phyloP scores from a whole-genome alignment of 1,140 invertebrate genomes.

The Hetaerina americana region DNA sequence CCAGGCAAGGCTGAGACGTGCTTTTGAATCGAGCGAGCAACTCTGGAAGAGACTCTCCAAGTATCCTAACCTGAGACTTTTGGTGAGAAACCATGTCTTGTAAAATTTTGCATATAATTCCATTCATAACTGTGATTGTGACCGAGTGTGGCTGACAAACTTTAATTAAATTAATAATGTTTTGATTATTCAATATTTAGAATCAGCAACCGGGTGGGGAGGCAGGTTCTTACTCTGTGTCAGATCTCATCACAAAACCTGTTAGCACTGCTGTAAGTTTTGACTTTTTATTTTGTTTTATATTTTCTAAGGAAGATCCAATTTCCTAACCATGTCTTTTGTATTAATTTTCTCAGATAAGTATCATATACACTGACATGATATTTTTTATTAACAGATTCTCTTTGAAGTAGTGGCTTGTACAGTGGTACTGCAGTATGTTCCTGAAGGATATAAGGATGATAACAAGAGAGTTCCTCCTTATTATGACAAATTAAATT shows the following conservation, averaged over 20 bases:
- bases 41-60: slow-evolving; percentile 57
- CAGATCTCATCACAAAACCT: slow-evolving; percentile 48
- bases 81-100: too few species aligned
- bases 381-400: slow-evolving; percentile 35
- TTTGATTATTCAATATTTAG: slow-evolving; percentile 27
- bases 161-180: too few species aligned
- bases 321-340: too few species aligned
- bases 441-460: slow-evolving; percentile 40
- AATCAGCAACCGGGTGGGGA: slow-evolving; percentile 57
- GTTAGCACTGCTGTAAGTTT: slow-evolving; percentile 44
- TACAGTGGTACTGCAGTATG: slow-evolving; percentile 81
- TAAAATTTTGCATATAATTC: too few species aligned
- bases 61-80: slow-evolving; percentile 52
- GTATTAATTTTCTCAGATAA: neutral
- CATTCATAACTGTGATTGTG: too few species aligned
- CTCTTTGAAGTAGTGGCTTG: slow-evolving; percentile 69
- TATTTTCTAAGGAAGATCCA: slow-evolving; percentile 10
- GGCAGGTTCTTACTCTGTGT: slow-evolving; percentile 44
- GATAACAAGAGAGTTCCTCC: slow-evolving; percentile 39
- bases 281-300: slow-evolving; percentile 19
- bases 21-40: slow-evolving; percentile 60
- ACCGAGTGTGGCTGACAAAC: too few species aligned
- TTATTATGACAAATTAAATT: slow-evolving; percentile 85
- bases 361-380: slow-evolving; percentile 2
- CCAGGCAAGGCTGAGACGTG: slow-evolving; percentile 51